These are phyloP conservation scores for Drosophila infuscata DNA, from an alignment of 2,888 invertebrate genomes.

Conservation along the genomic window DNA sequence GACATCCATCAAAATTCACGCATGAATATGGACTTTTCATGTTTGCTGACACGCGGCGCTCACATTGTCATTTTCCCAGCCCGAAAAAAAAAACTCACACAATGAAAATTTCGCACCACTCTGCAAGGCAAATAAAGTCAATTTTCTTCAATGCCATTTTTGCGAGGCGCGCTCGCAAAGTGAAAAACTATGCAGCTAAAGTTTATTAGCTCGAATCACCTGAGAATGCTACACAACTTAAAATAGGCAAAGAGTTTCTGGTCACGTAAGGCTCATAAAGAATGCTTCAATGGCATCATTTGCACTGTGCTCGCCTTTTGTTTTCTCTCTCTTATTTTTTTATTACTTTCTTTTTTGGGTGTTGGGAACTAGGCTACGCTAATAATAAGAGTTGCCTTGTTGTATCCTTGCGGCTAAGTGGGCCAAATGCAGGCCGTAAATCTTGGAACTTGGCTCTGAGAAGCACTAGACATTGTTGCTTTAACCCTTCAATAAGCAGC, in stretches of 20 bases:
- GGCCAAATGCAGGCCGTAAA: conserved; percentile 62
- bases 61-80: conserved; percentile 67
- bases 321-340: conserved; percentile 25
- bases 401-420: conserved; percentile 44
- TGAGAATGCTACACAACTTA: conserved; percentile 36
- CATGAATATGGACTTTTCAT: conserved; percentile 83
- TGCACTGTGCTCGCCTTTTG: conserved; percentile 56
- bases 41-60: conserved; percentile 55
- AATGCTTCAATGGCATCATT: conserved; percentile 75
- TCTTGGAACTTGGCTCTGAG: conserved; percentile 57
- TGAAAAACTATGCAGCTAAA: conserved; percentile 55
- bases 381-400: conserved; percentile 55
- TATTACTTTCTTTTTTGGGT: not conserved
- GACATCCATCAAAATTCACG: conserved; percentile 80
- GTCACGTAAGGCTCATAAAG: conserved; percentile 76
- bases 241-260: conserved; percentile 75
- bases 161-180: conserved; percentile 26
- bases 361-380: conserved; percentile 66
- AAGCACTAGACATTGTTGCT: conserved; percentile 41
- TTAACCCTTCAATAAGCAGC: conserved; percentile 60
- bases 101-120: conserved; percentile 6
- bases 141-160: conserved; percentile 34
- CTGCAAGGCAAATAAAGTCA: conserved; percentile 35
- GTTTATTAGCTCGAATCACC: conserved; percentile 56
- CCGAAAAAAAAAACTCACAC: not conserved